Evolutionary conservation across 2,888 invertebrate species (phyloP), one percentile per base, ranked within the genome.

Genomic region (Coenonympha arcania): DNA sequence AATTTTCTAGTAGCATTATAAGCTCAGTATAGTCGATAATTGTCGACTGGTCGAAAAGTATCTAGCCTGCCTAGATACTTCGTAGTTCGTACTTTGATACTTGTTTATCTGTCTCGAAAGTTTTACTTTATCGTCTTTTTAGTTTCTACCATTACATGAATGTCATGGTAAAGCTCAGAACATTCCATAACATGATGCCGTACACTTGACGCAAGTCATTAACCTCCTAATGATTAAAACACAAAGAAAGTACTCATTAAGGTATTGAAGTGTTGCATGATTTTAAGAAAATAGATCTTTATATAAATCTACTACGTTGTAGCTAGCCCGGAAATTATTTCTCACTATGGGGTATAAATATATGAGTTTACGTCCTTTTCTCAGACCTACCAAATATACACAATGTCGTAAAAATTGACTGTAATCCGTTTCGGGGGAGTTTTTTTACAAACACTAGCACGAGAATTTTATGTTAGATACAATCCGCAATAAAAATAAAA

Each of bases 401-500:
- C n/a, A n/a, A n/a, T n/a, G n/a, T n/a, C n/a, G n/a, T n/a, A n/a
- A n/a, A n/a, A n/a, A n/a, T n/a, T n/a, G n/a, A n/a, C n/a, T n/a
- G n/a, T n/a, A n/a, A n/a, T n/a, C n/a, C n/a, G n/a, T n/a, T n/a
- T n/a, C n/a, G n/a, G n/a, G n/a, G n/a, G n/a, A n/a, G n/a, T n/a
- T n/a, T n/a, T n/a, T n/a, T n/a, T n/a, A n/a, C n/a, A n/a, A n/a
- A n/a, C n/a, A n/a, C n/a, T n/a, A n/a, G n/a, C n/a, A n/a, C n/a
- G n/a, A n/a, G n/a, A n/a, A n/a, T n/a, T n/a, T n/a, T n/a, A n/a
- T n/a, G n/a, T n/a, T n/a, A n/a, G 13, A 13, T 5, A 13, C 39
- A 49, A 41, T 42, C 22, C 16, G 56, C 57, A 49, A 57, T 61
- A 61, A 62, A 63, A 55, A 22, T 50, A 44, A 55, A 46, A 41